Conservation (phyloP, 2,113 vertebrate genomes). For the Ictalurus punctatus region DNA sequence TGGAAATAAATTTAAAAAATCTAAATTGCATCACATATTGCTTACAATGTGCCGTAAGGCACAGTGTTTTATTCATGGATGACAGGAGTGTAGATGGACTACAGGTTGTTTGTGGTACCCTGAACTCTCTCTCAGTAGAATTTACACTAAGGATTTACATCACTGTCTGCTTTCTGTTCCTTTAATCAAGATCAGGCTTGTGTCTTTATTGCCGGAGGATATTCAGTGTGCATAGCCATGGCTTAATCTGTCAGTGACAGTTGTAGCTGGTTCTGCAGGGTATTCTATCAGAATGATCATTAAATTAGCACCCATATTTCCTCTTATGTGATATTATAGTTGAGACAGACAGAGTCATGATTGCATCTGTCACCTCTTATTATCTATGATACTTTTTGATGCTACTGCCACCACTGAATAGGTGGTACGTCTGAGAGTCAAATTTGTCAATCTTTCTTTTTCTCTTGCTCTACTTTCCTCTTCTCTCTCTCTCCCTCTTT, state of each 20-base stretch:
- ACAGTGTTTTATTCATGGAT: conserved; percentile 41
- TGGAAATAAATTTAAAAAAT: conserved; percentile 24
- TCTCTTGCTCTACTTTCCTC: conserved; percentile 13
- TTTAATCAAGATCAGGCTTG: conserved; percentile 43
- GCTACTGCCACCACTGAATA: conserved; percentile 37
- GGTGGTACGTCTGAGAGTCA: neutral
- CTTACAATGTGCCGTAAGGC: conserved; percentile 21
- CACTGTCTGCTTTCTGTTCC: conserved; percentile 11
- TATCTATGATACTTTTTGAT: conserved; percentile 40
- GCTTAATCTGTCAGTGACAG: conserved; percentile 35
- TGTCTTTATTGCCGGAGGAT: conserved; percentile 14
- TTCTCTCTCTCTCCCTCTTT: neutral
- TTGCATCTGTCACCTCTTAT: conserved; percentile 51
- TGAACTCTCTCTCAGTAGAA: conserved; percentile 16
- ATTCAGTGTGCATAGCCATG: conserved; percentile 9
- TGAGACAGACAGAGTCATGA: conserved; percentile 19
- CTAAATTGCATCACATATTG: conserved; percentile 33
- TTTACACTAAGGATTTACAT: conserved; percentile 16
- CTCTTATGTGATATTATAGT: conserved; percentile 45
- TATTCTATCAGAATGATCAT: conserved; percentile 21
- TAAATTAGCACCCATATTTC: conserved; percentile 44
- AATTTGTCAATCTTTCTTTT: conserved; percentile 13
- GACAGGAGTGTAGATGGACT: conserved; percentile 26
- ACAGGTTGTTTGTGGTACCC: conserved; percentile 27
- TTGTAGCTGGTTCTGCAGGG: conserved; percentile 18